Conservation (phyloP, 2,113 vertebrate species). For the Apteryx mantelli region DNA sequence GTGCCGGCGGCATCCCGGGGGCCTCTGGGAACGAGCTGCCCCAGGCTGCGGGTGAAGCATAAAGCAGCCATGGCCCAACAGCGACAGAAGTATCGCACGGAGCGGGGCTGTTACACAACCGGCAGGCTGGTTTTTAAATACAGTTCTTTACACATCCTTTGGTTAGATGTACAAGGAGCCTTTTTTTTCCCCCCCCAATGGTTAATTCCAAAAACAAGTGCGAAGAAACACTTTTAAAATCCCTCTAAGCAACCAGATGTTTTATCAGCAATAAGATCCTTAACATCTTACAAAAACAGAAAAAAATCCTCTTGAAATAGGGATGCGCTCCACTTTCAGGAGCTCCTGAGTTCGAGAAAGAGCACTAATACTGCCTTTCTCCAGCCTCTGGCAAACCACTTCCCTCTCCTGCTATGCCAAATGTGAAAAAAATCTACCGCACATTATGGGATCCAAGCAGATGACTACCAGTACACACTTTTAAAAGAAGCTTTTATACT, state of each 20-base stretch:
- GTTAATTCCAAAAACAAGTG: neutral
- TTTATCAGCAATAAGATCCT: neutral
- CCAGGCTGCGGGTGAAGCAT: neutral
- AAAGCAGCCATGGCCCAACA: neutral
- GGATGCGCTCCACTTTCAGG: neutral
- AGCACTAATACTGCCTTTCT: neutral
- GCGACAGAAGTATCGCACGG: fast-evolving
- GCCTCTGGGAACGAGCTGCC: neutral
- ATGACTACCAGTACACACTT: neutral
- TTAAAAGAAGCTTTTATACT: neutral
- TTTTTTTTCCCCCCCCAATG: neutral
- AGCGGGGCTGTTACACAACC: neutral
- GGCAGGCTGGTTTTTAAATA: neutral
- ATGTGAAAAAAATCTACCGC: neutral
- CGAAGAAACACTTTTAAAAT: neutral
- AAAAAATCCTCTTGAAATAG: neutral
- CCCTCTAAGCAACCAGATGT: neutral
- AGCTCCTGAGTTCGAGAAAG: neutral
- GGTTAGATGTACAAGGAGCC: neutral
- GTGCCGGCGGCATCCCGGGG: too few relatives aligned
- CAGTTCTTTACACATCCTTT: neutral
- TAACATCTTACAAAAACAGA: neutral
- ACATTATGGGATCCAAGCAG: neutral
- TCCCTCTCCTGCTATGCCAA: neutral
- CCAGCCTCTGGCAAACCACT: neutral